Conservation (phyloP, 2,888 invertebrate species). For the Apamea anceps region DNA sequence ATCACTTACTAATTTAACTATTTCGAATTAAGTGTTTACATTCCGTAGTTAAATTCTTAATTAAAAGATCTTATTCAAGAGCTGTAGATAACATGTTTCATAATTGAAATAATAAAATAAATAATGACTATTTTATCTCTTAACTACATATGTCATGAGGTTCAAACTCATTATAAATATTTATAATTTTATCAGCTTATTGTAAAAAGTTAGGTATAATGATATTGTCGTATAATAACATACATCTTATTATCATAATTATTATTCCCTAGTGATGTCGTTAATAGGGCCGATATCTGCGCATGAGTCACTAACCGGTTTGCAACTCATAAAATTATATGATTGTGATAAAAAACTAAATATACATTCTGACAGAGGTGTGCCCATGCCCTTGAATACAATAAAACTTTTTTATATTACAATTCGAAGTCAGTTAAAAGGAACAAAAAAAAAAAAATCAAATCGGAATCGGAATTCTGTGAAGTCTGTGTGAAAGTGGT, state of each 20-base stretch:
- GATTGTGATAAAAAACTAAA: constrained; percentile 10
- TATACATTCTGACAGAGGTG: constrained; percentile 22
- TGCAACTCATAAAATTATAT: constrained; percentile 23
- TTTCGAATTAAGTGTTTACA: background rate
- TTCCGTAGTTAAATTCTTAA: background rate
- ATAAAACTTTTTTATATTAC: background rate
- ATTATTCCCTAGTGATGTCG: constrained; percentile 19
- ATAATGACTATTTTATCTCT: constrained; percentile 31
- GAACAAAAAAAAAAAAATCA: too few relatives aligned
- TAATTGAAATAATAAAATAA: constrained; percentile 24
- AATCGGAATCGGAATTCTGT: too few relatives aligned
- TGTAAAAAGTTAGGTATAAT: constrained; percentile 18
- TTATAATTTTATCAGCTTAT: constrained; percentile 35
- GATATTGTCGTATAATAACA: constrained; percentile 38
- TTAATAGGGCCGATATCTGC: constrained; percentile 34
- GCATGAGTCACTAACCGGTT: constrained; percentile 49
- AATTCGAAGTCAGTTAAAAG: background rate
- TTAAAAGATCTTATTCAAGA: background rate
- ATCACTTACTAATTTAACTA: too few relatives aligned
- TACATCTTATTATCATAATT: constrained; percentile 17
- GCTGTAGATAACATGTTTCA: constrained; percentile 1
- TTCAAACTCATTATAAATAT: constrained; percentile 44
- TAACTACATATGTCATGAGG: constrained; percentile 5
- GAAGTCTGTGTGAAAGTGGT: constrained; percentile 5
- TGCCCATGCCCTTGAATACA: constrained; percentile 30